Base-by-base conservation (phyloP, 1,140 invertebrate species). In the Leptonema lineaticorne region DNA sequence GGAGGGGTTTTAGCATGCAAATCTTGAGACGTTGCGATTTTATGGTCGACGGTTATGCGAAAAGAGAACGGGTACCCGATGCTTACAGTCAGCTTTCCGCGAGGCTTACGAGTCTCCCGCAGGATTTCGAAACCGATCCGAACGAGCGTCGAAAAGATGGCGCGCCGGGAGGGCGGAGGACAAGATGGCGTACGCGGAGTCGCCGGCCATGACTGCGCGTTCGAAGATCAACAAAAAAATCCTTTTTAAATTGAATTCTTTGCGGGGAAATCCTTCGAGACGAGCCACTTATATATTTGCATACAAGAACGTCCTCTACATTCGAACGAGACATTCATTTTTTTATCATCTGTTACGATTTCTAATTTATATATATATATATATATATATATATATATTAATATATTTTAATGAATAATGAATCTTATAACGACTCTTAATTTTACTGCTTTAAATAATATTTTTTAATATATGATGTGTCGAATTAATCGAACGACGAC, bases 151-250 rank as follows among this genome's bases (percentile, higher is more conserved):
- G n/a, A n/a, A n/a, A n/a, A n/a, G n/a, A n/a, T n/a, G n/a, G n/a
- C n/a, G n/a, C n/a, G n/a, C n/a, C n/a, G n/a, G n/a, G n/a, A n/a
- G n/a, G n/a, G n/a, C n/a, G n/a, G n/a, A n/a, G n/a, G 53, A 26
- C 53, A 20, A 16, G 28, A 30, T 62, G 6, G 1, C 30, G 58
- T 30, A 37, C 18, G 16, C 58, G 8, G 24, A 62, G 58, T 62
- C 58, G 58, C 58, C 58, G 28, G 29, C 58, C 58, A 62, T 62
- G n/a, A 62, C 22, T 62, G 58, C 24, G n/a, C n/a, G n/a, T n/a
- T n/a, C n/a, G 26, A 63, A 63, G 62, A 63, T 63, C 62, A 50
- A 63, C 37, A 63, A 63, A n/a, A 63, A 63, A 63, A 63, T 63
- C 62, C 62, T 63, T 22, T 63, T 26, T 63, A 63, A 63, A 63